A percentile compares a stretch with the other conserved stretches of the same genome.
phyloP scores from a whole-genome alignment of 2,113 vertebrate species.

The Cinclus mexicanus region DNA sequence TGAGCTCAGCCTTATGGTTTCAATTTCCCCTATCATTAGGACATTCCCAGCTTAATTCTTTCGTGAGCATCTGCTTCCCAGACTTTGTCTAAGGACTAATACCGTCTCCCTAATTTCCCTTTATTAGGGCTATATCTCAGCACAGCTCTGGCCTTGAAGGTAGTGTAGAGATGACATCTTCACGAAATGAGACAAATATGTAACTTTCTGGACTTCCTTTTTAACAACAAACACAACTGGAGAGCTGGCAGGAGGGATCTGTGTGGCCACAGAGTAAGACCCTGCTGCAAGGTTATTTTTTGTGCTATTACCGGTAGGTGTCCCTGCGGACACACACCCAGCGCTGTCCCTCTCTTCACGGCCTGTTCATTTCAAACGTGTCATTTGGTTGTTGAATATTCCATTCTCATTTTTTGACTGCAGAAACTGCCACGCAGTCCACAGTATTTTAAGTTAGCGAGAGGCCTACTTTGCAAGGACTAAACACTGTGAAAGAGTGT shows the following conservation, averaged over 20 bases:
- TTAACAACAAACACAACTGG: background rate
- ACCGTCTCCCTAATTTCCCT: background rate
- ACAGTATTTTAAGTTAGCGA: background rate
- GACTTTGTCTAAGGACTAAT: slow-evolving; percentile 23
- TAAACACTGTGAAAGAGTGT: background rate
- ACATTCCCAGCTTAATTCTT: slow-evolving; percentile 55
- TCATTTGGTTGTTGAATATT: background rate
- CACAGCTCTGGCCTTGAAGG: background rate
- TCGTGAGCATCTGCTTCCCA: slow-evolving; percentile 52
- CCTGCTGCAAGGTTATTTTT: background rate
- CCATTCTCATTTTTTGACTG: background rate
- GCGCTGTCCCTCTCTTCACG: background rate
- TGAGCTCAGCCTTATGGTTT: slow-evolving; percentile 54
- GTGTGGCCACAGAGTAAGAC: background rate
- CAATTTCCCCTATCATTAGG: slow-evolving; percentile 58
- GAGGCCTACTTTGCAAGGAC: background rate
- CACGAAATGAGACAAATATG: background rate
- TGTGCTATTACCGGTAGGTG: slow-evolving; percentile 69
- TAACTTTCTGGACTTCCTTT: background rate
- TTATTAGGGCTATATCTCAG: background rate
- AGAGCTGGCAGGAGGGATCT: background rate
- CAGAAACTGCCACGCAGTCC: background rate
- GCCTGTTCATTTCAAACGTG: background rate
- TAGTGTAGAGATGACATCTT: background rate
- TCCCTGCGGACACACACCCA: slow-evolving; percentile 62